Evolutionary conservation across 2,113 vertebrate species (phyloP).

Genomic region (Hyperoodon ampullatus): DNA sequence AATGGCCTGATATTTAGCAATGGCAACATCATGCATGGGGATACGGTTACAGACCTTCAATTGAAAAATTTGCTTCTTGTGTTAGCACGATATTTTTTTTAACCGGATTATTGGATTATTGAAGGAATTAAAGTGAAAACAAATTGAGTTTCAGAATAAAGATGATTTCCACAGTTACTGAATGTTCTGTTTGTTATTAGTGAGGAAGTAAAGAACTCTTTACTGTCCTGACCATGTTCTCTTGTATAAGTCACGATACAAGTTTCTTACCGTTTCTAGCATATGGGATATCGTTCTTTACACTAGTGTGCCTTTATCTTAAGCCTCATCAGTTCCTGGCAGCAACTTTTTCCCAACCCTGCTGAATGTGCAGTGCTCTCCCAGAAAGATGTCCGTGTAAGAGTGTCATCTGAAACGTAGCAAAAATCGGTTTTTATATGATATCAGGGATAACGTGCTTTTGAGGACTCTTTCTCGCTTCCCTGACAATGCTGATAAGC

Average conservation of each 20-base stretch:
- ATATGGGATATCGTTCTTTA: neutral
- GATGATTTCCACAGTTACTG: neutral
- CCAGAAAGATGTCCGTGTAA: neutral
- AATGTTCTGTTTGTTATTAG: neutral
- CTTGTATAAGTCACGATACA: neutral
- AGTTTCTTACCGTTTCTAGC: neutral
- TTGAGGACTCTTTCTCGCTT: neutral
- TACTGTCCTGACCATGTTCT: neutral
- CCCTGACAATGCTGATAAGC: neutral
- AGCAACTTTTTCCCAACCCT: neutral
- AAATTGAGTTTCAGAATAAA: neutral
- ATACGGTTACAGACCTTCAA: neutral
- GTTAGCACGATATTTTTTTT: neutral
- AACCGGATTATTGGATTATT: neutral
- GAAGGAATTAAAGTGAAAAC: neutral
- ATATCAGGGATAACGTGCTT: neutral
- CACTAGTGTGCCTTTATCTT: neutral
- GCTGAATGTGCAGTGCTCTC: accelerated
- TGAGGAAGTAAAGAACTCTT: neutral
- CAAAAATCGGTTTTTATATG: neutral
- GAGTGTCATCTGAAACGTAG: neutral
- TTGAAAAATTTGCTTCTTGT: neutral
- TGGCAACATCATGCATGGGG: neutral
- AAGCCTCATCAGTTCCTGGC: neutral
- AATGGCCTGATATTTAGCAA: neutral